phyloP scores from a whole-genome alignment of 2,888 invertebrate genomes.

The Trypoxylon attenuatum region DNA sequence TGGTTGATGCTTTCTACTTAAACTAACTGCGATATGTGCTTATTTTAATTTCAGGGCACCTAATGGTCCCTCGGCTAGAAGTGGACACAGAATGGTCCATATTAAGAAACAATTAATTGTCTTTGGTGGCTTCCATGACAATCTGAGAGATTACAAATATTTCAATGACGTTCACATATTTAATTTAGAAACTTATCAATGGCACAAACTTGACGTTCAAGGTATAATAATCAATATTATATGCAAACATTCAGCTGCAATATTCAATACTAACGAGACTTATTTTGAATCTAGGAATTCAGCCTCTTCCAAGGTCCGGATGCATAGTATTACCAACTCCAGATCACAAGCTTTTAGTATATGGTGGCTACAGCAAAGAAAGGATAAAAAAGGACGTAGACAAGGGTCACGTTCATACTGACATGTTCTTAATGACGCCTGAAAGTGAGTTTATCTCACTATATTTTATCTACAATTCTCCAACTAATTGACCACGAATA shows the following conservation, averaged over 20 bases:
- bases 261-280: no score
- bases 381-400: slow-evolving; percentile 85
- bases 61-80: slow-evolving; percentile 88
- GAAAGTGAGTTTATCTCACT: slow-evolving; percentile 81
- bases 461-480: no score
- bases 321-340: slow-evolving; percentile 82
- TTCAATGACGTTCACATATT: slow-evolving; percentile 91
- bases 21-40: no score
- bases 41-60: slow-evolving; percentile 74
- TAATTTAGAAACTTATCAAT: slow-evolving; percentile 85
- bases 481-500: neutral
- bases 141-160: slow-evolving; percentile 89
- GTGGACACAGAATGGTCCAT: slow-evolving; percentile 92
- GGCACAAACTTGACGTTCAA: slow-evolving; percentile 81
- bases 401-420: slow-evolving; percentile 82
- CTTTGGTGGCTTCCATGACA: slow-evolving; percentile 96
- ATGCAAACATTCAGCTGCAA: neutral
- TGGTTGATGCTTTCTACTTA: neutral
- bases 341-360: slow-evolving; percentile 82
- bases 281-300: slow-evolving; percentile 77
- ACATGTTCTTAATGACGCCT: slow-evolving; percentile 81
- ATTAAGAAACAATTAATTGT: slow-evolving; percentile 86
- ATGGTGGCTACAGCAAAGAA: slow-evolving; percentile 87
- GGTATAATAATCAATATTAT: slow-evolving; percentile 55
- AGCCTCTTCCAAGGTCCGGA: slow-evolving; percentile 87